Conservation (phyloP, 2,797 vertebrate genomes). For the Astyanax mexicanus region DNA sequence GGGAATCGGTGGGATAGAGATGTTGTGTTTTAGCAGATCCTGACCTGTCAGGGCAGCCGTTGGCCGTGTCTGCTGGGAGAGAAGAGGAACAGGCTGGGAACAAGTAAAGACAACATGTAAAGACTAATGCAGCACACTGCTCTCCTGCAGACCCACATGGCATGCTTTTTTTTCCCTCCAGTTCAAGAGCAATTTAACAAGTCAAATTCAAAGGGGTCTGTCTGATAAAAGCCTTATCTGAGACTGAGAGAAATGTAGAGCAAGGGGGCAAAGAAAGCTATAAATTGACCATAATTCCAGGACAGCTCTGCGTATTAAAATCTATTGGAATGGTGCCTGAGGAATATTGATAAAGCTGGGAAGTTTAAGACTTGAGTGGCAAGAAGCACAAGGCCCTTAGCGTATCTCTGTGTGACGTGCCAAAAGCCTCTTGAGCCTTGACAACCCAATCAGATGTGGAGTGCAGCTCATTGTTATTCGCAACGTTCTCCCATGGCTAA, state of each 20-base stretch:
- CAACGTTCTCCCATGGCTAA: slow-evolving; percentile 49
- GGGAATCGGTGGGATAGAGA: slow-evolving; percentile 29
- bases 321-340: not conserved
- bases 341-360: slow-evolving; percentile 14
- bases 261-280: not conserved
- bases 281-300: not conserved
- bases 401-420: slow-evolving; percentile 36
- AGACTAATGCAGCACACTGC: not conserved
- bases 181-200: not conserved
- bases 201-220: not conserved
- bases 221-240: slow-evolving; percentile 13
- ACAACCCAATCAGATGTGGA: slow-evolving; percentile 36
- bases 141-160: not conserved
- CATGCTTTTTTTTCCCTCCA: not conserved
- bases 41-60: slow-evolving; percentile 34
- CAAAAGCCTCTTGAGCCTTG: slow-evolving; percentile 36
- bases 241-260: not conserved
- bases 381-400: slow-evolving; percentile 21
- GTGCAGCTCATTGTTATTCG: slow-evolving; percentile 56
- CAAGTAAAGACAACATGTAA: slow-evolving; percentile 19
- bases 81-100: not conserved
- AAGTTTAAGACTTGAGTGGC: slow-evolving; percentile 18
- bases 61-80: slow-evolving; percentile 13
- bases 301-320: not conserved
- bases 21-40: slow-evolving; percentile 53